A percentile compares a stretch with the other conserved stretches of the same genome.
These are phyloP conservation scores for Frieseomelitta varia DNA, from an alignment of 1,140 invertebrate species.

Conservation along the genomic window DNA sequence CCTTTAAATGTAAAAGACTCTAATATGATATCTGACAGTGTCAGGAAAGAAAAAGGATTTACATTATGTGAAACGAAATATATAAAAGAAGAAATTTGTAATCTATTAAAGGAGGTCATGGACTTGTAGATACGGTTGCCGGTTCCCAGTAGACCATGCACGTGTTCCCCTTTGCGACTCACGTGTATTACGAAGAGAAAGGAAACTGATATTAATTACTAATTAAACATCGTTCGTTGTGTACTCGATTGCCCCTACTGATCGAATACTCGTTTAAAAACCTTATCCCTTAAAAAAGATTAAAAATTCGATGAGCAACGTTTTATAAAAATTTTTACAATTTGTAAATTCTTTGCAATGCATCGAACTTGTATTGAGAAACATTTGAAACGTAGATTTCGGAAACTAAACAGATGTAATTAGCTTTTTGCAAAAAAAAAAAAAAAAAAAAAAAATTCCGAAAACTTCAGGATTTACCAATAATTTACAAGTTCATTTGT, in stretches of 20 bases:
- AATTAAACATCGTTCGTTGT: conserved; percentile 22
- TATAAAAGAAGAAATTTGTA: conserved; percentile 13
- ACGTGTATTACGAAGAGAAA: conserved; percentile 44
- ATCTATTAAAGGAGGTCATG: conserved; percentile 41
- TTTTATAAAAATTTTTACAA: neutral
- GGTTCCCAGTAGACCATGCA: conserved; percentile 43
- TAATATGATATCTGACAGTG: neutral
- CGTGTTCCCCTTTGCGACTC: conserved; percentile 40
- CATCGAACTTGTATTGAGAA: neutral
- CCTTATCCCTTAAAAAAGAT: too few relatives aligned
- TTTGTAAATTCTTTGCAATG: neutral
- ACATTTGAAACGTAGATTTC: neutral
- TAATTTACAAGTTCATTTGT: neutral
- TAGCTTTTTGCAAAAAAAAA: neutral
- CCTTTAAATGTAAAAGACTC: neutral
- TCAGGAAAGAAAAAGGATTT: neutral
- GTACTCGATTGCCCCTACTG: neutral
- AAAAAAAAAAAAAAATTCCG: neutral
- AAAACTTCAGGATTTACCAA: neutral
- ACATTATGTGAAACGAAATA: neutral
- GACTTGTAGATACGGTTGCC: conserved; percentile 29
- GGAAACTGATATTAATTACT: conserved; percentile 12
- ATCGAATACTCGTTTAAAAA: neutral
- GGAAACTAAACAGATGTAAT: neutral
- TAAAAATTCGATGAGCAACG: neutral